phyloP scores from a whole-genome alignment of 2,113 vertebrate genomes.

The Petrocephalus microphthalmus region DNA sequence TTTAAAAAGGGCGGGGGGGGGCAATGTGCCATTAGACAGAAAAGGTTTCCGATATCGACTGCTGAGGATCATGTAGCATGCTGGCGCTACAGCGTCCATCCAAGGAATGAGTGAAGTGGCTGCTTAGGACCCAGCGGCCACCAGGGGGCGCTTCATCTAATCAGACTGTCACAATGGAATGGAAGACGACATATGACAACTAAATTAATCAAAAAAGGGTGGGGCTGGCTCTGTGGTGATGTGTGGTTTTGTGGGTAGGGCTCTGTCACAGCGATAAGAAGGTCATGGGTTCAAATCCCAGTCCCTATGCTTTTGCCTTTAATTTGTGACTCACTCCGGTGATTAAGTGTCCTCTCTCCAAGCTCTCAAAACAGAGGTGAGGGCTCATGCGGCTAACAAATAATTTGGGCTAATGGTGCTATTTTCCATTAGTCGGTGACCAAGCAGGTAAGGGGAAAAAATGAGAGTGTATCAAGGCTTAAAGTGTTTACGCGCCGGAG shows the following conservation, averaged over 20 bases:
- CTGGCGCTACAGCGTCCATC: background rate
- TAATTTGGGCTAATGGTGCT: background rate
- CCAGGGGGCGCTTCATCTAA: background rate
- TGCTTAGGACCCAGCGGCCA: background rate
- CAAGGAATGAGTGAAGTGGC: background rate
- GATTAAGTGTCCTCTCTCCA: background rate
- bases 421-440: background rate
- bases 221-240: background rate
- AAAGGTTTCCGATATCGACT: background rate
- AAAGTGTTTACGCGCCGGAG: slow-evolving; percentile 39
- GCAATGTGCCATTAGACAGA: slow-evolving; percentile 19
- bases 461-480: slow-evolving; percentile 24
- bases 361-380: background rate
- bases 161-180: background rate
- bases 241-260: background rate
- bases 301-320: background rate
- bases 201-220: background rate
- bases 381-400: background rate
- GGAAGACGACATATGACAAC: background rate
- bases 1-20: background rate
- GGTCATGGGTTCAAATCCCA: background rate
- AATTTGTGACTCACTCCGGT: background rate
- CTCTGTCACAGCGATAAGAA: background rate
- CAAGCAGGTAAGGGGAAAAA: background rate
- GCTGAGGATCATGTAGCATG: background rate